A percentile compares a stretch with the other conserved stretches of the same genome.
phyloP scores from a whole-genome alignment of 2,888 invertebrate species.

The Lasiommata megera region DNA sequence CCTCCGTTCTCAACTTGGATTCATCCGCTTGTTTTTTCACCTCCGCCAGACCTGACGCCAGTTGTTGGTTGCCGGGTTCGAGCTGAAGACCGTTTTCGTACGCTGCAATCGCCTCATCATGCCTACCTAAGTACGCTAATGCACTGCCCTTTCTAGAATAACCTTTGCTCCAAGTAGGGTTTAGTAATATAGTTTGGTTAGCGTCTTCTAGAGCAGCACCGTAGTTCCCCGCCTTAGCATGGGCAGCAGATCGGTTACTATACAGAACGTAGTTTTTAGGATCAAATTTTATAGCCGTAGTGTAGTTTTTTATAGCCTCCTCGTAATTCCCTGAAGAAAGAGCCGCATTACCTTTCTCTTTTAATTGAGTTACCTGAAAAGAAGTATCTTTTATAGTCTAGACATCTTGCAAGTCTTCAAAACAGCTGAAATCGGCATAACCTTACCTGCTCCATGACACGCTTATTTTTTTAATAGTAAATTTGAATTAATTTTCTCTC shows the following conservation, averaged over 20 bases:
- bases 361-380: conserved; percentile 88
- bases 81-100: conserved; percentile 86
- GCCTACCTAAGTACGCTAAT: conserved; percentile 86
- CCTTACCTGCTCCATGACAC: conserved; percentile 75
- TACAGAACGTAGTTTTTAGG: conserved; percentile 92
- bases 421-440: conserved; percentile 54
- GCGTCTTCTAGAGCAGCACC: conserved; percentile 91
- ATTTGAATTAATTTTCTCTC: not conserved
- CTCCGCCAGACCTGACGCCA: conserved; percentile 85
- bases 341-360: conserved; percentile 93
- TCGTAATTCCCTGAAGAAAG: conserved; percentile 88
- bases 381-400: conserved; percentile 27
- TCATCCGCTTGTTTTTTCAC: conserved; percentile 64
- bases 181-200: conserved; percentile 89
- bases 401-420: conserved; percentile 22
- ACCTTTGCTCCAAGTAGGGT: conserved; percentile 93
- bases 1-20: conserved; percentile 43
- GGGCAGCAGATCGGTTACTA: conserved; percentile 95
- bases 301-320: conserved; percentile 90
- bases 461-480: conserved; percentile 27
- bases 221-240: conserved; percentile 90
- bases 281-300: conserved; percentile 91
- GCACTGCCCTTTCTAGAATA: conserved; percentile 95
- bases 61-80: conserved; percentile 87
- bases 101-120: conserved; percentile 88